Percentiles rank a stretch among this genome's conserved stretches.
Conservation (phyloP, 2,888 invertebrate genomes). For the Sphaerophoria rueppellii region DNA sequence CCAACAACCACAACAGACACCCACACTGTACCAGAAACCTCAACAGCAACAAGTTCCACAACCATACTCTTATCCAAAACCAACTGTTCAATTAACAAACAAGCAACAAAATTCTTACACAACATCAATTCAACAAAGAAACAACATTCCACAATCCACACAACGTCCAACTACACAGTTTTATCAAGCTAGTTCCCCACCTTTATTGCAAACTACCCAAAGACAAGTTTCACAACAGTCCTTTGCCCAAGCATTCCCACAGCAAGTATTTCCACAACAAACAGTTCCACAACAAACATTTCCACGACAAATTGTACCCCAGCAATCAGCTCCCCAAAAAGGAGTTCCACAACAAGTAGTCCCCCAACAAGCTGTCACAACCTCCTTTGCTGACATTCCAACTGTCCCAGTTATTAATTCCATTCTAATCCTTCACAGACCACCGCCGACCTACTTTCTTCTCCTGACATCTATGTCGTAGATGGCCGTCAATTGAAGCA, state of each 20-base stretch:
- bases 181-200: background rate
- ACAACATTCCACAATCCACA: conserved; percentile 25
- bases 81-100: conserved; percentile 8
- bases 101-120: conserved; percentile 2
- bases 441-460: background rate
- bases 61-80: conserved; percentile 10
- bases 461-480: conserved; percentile 76
- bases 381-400: background rate
- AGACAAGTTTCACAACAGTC: conserved; percentile 1
- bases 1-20: conserved; percentile 39
- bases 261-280: background rate
- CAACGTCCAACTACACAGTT: conserved; percentile 8
- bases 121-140: conserved; percentile 1
- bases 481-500: conserved; percentile 81
- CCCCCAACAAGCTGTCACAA: background rate
- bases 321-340: background rate
- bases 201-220: background rate
- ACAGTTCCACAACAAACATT: background rate
- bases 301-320: background rate
- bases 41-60: background rate
- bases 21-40: background rate
- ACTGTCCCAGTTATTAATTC: conserved; percentile 27
- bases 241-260: background rate
- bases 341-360: conserved; percentile 7
- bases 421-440: conserved; percentile 55